phyloP scores from a whole-genome alignment of 2,797 vertebrate species.

The Microcaecilia unicolor region DNA sequence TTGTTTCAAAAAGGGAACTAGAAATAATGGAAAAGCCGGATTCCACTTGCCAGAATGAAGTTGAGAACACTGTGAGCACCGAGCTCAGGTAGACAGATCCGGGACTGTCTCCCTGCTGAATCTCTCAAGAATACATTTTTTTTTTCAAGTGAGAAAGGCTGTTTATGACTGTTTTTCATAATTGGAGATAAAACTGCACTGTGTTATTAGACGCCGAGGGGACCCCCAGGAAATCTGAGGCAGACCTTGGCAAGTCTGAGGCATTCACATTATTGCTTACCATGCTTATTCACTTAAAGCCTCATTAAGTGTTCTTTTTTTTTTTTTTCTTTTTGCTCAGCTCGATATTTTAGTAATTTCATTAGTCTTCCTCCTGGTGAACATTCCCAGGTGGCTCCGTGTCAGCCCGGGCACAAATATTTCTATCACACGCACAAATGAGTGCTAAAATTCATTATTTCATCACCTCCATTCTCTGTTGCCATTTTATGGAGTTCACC shows the following conservation, averaged over 20 bases:
- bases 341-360: conserved; percentile 7
- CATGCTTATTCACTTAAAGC: conserved; percentile 18
- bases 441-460: conserved; percentile 7
- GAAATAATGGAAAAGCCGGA: conserved; percentile 4
- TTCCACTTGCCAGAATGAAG: conserved; percentile 14
- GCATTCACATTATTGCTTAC: conserved; percentile 7
- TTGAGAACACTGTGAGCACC: too few relatives aligned
- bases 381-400: conserved; percentile 15
- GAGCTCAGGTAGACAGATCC: too few relatives aligned
- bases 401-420: conserved; percentile 16
- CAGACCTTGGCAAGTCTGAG: too few relatives aligned
- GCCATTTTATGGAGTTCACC: conserved; percentile 6
- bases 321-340: neutral
- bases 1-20: conserved; percentile 1
- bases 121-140: neutral
- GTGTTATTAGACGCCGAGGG: neutral
- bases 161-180: neutral
- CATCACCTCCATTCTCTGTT: neutral
- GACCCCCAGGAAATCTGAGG: too few relatives aligned
- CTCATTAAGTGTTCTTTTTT: conserved; percentile 1
- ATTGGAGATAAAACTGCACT: conserved; percentile 1
- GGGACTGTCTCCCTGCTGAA: conserved; percentile 4
- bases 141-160: neutral
- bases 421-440: neutral
- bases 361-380: conserved; percentile 22